Evolutionary conservation across 2,113 vertebrate species (phyloP).

Genomic region (Saguinus midas): DNA sequence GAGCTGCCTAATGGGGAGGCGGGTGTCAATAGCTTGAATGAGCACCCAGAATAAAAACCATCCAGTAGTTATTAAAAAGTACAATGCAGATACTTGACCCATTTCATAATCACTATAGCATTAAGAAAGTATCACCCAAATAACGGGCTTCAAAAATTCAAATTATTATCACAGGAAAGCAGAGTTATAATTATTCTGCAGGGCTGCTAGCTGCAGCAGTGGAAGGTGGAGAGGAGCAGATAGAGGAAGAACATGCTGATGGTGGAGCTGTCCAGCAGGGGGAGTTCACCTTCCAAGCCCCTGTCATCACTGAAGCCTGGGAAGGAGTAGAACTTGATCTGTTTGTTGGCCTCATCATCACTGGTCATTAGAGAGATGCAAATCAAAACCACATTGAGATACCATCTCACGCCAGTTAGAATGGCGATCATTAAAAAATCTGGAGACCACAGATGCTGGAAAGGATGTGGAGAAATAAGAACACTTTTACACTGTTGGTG

Average conservation of each 20-base stretch:
- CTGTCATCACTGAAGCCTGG: neutral
- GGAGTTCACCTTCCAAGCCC: fast-evolving
- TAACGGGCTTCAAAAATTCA: neutral
- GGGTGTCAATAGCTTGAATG: neutral
- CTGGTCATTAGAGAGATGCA: too few species aligned
- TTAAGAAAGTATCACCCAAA: neutral
- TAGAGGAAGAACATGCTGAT: neutral
- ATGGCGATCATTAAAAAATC: too few species aligned
- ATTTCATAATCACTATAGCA: neutral
- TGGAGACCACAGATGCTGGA: too few species aligned
- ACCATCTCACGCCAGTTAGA: too few species aligned
- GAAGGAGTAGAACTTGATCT: neutral
- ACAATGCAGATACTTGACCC: neutral
- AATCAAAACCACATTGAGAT: too few species aligned
- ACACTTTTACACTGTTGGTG: too few species aligned
- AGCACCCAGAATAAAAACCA: neutral
- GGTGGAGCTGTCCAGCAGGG: neutral
- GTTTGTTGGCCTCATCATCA: neutral
- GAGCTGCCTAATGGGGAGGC: neutral
- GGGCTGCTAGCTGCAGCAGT: neutral
- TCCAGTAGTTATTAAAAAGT: neutral
- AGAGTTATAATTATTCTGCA: neutral
- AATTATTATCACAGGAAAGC: neutral
- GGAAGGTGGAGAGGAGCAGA: neutral
- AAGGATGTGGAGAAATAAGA: too few species aligned